Evolutionary conservation across 2,797 vertebrate species (phyloP), one percentile per base, ranked within the genome.

Genomic region (Sciurus carolinensis): DNA sequence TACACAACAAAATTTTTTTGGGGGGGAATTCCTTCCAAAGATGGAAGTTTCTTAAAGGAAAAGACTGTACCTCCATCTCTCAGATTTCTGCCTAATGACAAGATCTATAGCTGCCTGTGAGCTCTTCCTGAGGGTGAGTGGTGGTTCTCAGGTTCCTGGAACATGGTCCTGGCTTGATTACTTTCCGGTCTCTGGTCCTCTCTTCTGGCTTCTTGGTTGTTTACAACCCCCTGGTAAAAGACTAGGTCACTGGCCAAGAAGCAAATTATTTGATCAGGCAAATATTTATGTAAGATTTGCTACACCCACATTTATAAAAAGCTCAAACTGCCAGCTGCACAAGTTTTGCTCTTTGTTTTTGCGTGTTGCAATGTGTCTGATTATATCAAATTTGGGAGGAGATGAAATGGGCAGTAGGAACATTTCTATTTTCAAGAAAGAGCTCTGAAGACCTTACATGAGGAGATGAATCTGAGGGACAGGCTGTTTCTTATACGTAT

Each of bases 21-120:
- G 91, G 81, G 12, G 26, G 24, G 90, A 86, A 89, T 64, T 17
- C 1, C 10, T 82, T 91, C 52, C 50, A 33, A 72, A 76, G 39
- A 75, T 66, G 93, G 64, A 80, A 91, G 14, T 22, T 73, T 62
- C 42, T 47, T 80, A 87, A 47, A 96, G n/a, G 64, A 72, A 92
- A 84, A 33, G 4, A 22, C 7, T 20, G 42, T 52, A 52, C n/a
- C 24, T 62, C 22, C 52, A 14, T 26, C 10, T 22, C 30, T 91
- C 15, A 59, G 5, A 39, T 59, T 44, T 82, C 39, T 84, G 12
- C 90, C 44, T 30, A 47, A 11, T 17, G n/a, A n/a, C 17, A 64
- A 57, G 44, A 59, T 47, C n/a, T 75, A 1, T 44, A 50, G 15
- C 12, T 77, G 30, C 26, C 30, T n/a, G 4, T n/a, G 26, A 14